Conservation (phyloP, 2,888 invertebrate species). For the Lithophane semibrunnea region DNA sequence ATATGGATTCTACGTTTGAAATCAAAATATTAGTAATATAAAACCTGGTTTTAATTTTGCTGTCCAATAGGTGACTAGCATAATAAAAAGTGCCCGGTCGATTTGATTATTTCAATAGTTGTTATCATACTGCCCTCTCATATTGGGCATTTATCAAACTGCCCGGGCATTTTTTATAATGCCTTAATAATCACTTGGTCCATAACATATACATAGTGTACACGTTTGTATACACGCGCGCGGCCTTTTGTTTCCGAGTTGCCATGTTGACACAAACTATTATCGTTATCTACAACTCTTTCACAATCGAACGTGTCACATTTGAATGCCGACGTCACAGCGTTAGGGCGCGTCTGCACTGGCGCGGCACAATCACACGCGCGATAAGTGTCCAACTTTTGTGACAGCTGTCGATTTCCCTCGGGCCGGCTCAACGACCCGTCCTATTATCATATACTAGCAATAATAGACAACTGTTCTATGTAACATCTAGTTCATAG, state of each 20-base stretch:
- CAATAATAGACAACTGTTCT: slow-evolving; percentile 21
- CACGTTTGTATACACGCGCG: not conserved
- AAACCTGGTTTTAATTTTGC: too few relatives aligned
- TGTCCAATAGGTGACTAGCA: too few relatives aligned
- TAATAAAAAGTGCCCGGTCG: too few relatives aligned
- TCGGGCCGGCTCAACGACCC: slow-evolving; percentile 59
- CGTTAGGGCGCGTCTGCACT: slow-evolving; percentile 44
- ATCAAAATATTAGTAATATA: too few relatives aligned
- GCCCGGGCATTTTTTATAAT: too few relatives aligned
- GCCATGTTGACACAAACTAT: slow-evolving; percentile 33
- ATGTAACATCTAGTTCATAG: not conserved
- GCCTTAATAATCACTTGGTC: too few relatives aligned
- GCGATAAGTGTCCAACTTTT: slow-evolving; percentile 63
- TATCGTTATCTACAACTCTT: slow-evolving; percentile 32
- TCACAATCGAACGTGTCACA: slow-evolving; percentile 22
- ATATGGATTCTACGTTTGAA: too few relatives aligned
- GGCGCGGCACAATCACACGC: slow-evolving; percentile 51
- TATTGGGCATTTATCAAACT: too few relatives aligned
- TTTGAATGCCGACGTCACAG: slow-evolving; percentile 22
- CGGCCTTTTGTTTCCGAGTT: slow-evolving; percentile 6
- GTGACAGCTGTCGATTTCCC: slow-evolving; percentile 72
- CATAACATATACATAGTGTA: not conserved
- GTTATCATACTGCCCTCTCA: too few relatives aligned
- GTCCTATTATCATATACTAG: slow-evolving; percentile 61
- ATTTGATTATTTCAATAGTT: too few relatives aligned